phyloP scores from a whole-genome alignment of 1,140 invertebrate species.

The Drosophila lacteicornis region DNA sequence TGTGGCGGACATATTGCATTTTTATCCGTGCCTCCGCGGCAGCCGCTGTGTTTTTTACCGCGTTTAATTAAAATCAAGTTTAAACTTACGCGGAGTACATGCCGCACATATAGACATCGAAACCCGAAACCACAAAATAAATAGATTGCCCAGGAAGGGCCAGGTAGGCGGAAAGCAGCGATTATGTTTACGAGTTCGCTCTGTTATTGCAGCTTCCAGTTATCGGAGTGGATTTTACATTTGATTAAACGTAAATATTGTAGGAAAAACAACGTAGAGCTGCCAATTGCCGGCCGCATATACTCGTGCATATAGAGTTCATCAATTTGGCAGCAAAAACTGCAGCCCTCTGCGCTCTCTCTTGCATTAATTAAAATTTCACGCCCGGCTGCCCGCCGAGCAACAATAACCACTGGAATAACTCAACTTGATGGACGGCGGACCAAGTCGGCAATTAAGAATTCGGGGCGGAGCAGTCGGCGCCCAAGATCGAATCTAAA shows the following conservation, averaged over 20 bases:
- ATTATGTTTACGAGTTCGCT: constrained; percentile 58
- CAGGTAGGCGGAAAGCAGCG: constrained; percentile 14
- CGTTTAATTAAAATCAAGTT: constrained; percentile 74
- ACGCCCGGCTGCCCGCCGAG: constrained; percentile 28
- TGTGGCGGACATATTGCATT: constrained; percentile 38
- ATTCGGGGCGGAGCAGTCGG: constrained; percentile 8
- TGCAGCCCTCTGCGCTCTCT: background rate
- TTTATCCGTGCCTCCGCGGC: constrained; percentile 27
- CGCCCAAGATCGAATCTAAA: constrained; percentile 52
- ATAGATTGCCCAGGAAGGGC: constrained; percentile 55
- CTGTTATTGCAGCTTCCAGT: constrained; percentile 72
- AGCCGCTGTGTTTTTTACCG: constrained; percentile 32
- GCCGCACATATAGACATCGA: constrained; percentile 6
- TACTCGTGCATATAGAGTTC: constrained; percentile 12
- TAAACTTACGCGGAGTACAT: constrained; percentile 11
- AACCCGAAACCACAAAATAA: constrained; percentile 69
- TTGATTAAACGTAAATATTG: constrained; percentile 84
- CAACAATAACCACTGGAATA: constrained; percentile 36
- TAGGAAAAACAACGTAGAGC: constrained; percentile 41
- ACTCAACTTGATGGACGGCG: constrained; percentile 41
- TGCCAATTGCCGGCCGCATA: constrained; percentile 6
- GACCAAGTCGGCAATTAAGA: constrained; percentile 47
- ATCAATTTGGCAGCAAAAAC: constrained; percentile 41
- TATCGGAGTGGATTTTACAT: constrained; percentile 81
- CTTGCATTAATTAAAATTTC: constrained; percentile 63